Evolutionary conservation across 2,888 invertebrate genomes (phyloP), one percentile per base, ranked within the genome.

Genomic region (Rhagium mordax): DNA sequence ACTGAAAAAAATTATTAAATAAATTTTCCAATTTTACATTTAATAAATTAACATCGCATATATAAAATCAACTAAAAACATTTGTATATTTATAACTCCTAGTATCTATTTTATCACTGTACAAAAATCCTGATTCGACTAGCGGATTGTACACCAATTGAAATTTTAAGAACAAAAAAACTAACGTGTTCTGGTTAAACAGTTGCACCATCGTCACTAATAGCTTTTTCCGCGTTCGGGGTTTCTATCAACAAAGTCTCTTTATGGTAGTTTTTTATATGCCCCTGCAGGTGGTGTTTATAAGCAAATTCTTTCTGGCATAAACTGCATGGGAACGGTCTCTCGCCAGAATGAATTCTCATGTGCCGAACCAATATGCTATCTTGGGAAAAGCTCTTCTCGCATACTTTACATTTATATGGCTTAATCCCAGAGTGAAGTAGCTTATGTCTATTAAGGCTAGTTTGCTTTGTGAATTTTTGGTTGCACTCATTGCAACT

Each of bases 261-360:
- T 27, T 61, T 67, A 51, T 73, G 73, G 55, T 73, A 70, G 20
- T 16, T 65, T n/a, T 55, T 70, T 24, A 66, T 33, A 61, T 77
- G 77, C 49, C 49, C 18, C 48, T 62, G 60, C 16, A 77, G 49
- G 64, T 77, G 73, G 27, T 75, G 77, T 20, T 77, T 77, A 33
- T 77, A 75, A 41, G 72, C 74, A 55, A 73, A 77, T 3, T 71
- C 71, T 57, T 77, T 77, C 15, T 60, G 16, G 59, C 77, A 77
- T 5, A 73, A 41, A 29, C 59, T 41, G 60, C 77, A 77, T 20
- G 47, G 65, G 33, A 67, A 77, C 18, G 65, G 68, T 64, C 71
- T 66, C 18, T 74, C 71, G 20, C 75, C 74, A 57, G 72, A 74
- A 64, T 77, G 77, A 4, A 73, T 69, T 21, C 73, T 70, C 70